These are phyloP conservation scores for Onychostruthus taczanowskii DNA, from an alignment of 2,113 vertebrate species.

Conservation along the genomic window DNA sequence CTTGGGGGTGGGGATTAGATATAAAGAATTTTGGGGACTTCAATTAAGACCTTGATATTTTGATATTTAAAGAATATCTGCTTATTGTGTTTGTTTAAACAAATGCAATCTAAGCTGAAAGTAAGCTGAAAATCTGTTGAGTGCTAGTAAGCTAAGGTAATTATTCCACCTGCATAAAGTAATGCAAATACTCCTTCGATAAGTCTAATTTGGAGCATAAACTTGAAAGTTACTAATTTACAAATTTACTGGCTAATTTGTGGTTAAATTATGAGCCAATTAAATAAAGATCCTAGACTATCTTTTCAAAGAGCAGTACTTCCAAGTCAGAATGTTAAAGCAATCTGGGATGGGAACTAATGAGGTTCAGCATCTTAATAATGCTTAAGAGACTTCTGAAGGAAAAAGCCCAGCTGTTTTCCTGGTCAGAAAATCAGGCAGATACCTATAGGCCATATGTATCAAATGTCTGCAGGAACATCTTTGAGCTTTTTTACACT, in stretches of 20 bases:
- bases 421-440: not conserved
- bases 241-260: constrained; percentile 9
- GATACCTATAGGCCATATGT: not conserved
- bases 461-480: not conserved
- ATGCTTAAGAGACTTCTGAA: not conserved
- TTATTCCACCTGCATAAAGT: not conserved
- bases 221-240: not conserved
- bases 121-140: not conserved
- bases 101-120: not conserved
- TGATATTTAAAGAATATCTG: not conserved
- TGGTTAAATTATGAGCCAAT: constrained; percentile 20
- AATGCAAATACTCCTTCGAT: not conserved
- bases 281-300: not conserved
- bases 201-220: not conserved
- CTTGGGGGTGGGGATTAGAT: not conserved
- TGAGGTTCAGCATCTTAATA: not conserved
- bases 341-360: not conserved
- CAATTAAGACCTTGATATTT: not conserved
- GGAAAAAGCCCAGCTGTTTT: not conserved
- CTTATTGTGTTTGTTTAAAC: not conserved
- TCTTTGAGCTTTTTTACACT: not conserved
- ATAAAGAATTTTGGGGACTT: not conserved
- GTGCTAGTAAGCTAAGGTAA: not conserved
- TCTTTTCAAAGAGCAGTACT: not conserved
- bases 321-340: not conserved